These are phyloP conservation scores for Crenichthys baileyi DNA, from an alignment of 2,797 vertebrate species.

Conservation along the genomic window DNA sequence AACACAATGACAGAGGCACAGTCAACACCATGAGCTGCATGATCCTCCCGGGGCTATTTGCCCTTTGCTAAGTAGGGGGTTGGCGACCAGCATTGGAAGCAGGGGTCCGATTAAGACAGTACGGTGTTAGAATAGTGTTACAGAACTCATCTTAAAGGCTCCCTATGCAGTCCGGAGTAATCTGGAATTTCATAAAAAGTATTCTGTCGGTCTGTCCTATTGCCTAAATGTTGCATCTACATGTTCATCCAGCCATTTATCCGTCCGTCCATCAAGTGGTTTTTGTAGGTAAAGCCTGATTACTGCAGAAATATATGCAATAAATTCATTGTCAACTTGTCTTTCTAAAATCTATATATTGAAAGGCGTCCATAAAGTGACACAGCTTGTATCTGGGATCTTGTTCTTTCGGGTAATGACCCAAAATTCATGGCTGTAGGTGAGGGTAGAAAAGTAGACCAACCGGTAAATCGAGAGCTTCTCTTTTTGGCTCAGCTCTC, in stretches of 20 bases:
- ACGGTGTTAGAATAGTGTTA: slow-evolving; percentile 44
- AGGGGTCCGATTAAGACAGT: slow-evolving; percentile 70
- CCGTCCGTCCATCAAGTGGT: neutral
- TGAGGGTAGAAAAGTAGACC: no score
- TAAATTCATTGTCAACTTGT: neutral
- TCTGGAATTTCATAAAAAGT: neutral
- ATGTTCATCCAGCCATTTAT: neutral
- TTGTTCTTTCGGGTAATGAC: no score
- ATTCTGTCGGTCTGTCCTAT: neutral
- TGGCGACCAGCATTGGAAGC: slow-evolving; percentile 49
- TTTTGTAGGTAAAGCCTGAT: neutral
- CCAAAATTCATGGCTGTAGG: no score
- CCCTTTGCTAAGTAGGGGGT: slow-evolving; percentile 63
- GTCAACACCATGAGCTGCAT: slow-evolving; percentile 55
- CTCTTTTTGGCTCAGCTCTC: no score
- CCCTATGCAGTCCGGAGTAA: neutral
- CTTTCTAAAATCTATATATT: neutral
- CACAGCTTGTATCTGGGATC: neutral
- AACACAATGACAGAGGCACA: slow-evolving; percentile 41
- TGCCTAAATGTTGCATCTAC: neutral
- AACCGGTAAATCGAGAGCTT: no score
- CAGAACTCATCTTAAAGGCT: slow-evolving; percentile 30
- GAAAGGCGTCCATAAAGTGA: neutral
- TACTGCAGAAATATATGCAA: neutral
- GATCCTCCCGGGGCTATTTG: slow-evolving; percentile 71